Conservation (phyloP, 2,797 vertebrate species). For the Mycteria americana region DNA sequence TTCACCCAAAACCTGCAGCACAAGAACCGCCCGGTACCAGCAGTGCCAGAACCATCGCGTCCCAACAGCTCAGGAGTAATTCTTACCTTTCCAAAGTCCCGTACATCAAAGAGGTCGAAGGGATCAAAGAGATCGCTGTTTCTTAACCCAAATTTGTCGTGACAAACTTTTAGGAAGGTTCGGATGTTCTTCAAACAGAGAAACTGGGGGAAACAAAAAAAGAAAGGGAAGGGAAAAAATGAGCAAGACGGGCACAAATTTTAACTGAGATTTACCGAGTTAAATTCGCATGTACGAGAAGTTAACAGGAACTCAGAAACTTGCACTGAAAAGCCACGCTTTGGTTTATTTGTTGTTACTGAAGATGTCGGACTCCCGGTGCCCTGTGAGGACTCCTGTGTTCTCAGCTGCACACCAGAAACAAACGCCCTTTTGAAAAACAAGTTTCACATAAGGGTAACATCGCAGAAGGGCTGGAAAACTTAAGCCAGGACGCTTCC, state of each 20-base stretch:
- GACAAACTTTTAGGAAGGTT: conserved; percentile 95
- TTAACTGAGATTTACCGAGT: neutral
- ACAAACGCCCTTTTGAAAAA: conserved; percentile 18
- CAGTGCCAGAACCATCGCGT: neutral
- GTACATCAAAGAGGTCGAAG: conserved; percentile 96
- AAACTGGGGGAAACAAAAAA: conserved; percentile 77
- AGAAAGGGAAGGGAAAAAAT: neutral
- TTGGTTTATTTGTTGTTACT: conserved; percentile 34
- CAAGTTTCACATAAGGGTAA: neutral
- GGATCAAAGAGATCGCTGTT: conserved; percentile 97
- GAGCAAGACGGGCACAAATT: neutral
- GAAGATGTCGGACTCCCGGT: neutral
- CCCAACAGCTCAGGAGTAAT: neutral
- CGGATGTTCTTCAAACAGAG: conserved; percentile 98
- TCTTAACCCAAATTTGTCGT: conserved; percentile 92
- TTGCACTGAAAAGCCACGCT: accelerated
- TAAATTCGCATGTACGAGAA: neutral
- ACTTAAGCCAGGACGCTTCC: neutral
- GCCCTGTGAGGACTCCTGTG: neutral
- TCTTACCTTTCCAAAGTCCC: conserved; percentile 98
- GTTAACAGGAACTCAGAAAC: neutral
- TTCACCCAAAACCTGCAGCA: neutral
- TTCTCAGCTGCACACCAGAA: conserved; percentile 18
- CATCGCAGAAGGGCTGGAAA: neutral
- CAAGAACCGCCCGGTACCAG: accelerated